Conservation (phyloP, 2,113 vertebrate genomes). For the Saccopteryx leptura region DNA sequence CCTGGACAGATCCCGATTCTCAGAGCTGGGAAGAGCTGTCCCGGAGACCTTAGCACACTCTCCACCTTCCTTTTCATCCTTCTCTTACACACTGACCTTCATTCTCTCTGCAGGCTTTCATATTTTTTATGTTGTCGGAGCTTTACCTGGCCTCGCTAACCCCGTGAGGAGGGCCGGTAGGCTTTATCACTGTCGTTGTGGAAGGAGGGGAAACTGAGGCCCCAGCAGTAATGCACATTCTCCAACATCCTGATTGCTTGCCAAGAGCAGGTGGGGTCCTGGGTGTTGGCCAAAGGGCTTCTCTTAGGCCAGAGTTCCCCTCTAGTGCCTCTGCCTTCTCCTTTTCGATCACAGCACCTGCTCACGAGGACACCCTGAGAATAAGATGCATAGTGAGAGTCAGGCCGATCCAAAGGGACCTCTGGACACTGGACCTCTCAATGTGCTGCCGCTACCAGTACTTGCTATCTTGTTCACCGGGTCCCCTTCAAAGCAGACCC, state of each 20-base stretch:
- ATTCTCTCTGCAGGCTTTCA: background rate
- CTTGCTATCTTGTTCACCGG: background rate
- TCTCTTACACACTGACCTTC: too few relatives aligned
- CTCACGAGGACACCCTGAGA: rapidly evolving
- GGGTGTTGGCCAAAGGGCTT: background rate
- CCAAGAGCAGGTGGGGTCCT: background rate
- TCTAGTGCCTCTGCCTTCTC: background rate
- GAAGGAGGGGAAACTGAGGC: background rate
- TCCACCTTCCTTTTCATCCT: background rate
- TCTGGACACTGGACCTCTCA: background rate
- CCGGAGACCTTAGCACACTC: rapidly evolving
- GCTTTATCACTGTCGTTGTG: background rate
- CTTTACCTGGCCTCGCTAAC: background rate
- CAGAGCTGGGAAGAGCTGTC: background rate
- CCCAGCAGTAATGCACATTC: too few relatives aligned
- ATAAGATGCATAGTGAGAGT: background rate
- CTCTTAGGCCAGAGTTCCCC: background rate
- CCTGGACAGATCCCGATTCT: background rate
- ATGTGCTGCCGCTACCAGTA: rapidly evolving
- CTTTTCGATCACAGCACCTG: background rate
- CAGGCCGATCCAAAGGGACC: background rate
- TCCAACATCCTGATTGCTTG: background rate
- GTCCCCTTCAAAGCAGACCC: background rate
- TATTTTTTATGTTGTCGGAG: too few relatives aligned
- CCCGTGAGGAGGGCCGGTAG: background rate